A percentile compares a stretch with the other conserved stretches of the same genome.
phyloP scores from a whole-genome alignment of 2,888 invertebrate species.

The Philopedon plagiatum region DNA sequence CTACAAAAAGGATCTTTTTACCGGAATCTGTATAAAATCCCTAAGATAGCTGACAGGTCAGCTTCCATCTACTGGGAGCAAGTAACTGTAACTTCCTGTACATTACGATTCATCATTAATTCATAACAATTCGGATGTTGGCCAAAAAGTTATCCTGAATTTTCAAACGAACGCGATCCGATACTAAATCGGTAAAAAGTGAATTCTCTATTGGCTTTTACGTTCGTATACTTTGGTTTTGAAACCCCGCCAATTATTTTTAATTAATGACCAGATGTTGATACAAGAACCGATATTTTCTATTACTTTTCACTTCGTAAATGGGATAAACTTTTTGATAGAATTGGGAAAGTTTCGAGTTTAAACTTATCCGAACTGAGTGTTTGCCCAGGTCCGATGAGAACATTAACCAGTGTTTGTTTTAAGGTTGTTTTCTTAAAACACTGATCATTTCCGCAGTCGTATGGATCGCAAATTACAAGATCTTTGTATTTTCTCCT shows the following conservation, averaged over 20 bases:
- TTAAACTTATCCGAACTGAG: constrained; percentile 3
- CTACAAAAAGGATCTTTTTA: background rate
- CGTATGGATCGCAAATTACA: background rate
- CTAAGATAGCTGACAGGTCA: constrained; percentile 15
- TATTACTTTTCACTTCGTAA: constrained; percentile 4
- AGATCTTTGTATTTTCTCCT: too few species aligned
- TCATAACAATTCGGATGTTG: constrained; percentile 38
- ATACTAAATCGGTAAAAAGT: constrained; percentile 30
- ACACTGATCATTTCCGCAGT: background rate
- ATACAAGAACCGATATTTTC: constrained; percentile 21
- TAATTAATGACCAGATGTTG: constrained; percentile 23
- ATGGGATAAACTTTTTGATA: constrained; percentile 17
- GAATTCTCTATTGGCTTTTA: constrained; percentile 24
- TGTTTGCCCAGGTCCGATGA: constrained; percentile 5
- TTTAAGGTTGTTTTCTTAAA: background rate
- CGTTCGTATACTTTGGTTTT: constrained; percentile 8
- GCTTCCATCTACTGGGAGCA: constrained; percentile 21
- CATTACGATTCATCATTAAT: constrained; percentile 42
- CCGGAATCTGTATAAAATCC: constrained; percentile 6
- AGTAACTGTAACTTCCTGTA: constrained; percentile 39
- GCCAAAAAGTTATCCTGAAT: constrained; percentile 34
- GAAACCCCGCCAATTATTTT: constrained; percentile 16
- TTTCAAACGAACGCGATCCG: constrained; percentile 35
- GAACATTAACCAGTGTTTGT: background rate
- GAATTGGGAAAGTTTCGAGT: constrained; percentile 8